phyloP scores from a whole-genome alignment of 2,113 vertebrate species.

The Gnathonemus echidnorhynchus region DNA sequence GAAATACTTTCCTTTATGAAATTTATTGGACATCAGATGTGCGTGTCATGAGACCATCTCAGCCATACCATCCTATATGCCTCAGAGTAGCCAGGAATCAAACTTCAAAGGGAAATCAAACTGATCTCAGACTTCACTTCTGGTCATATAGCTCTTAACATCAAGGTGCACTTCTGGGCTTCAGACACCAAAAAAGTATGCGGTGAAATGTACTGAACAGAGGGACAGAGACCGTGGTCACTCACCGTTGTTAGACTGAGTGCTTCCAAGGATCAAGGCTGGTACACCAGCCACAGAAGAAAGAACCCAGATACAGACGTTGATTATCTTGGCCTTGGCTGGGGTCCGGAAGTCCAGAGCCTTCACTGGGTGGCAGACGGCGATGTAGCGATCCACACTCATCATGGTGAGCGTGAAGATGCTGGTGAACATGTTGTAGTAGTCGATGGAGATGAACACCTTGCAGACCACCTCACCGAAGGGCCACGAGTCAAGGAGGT shows the following conservation, averaged over 20 bases:
- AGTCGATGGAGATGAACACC: slow-evolving; percentile 85
- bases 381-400: not conserved
- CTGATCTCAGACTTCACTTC: not conserved
- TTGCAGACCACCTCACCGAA: slow-evolving; percentile 92
- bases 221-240: not conserved
- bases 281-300: slow-evolving; percentile 92
- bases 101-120: not conserved
- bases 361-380: slow-evolving; percentile 34
- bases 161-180: not conserved
- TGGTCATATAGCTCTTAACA: not conserved
- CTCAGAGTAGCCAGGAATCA: not conserved
- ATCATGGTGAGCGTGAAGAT: not conserved
- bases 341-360: slow-evolving; percentile 92
- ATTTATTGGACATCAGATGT: not conserved
- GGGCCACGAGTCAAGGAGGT: slow-evolving; percentile 92
- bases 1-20: not conserved
- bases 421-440: not conserved
- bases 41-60: not conserved
- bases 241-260: slow-evolving; percentile 82
- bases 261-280: slow-evolving; percentile 88
- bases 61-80: not conserved
- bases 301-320: slow-evolving; percentile 84
- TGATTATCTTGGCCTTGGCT: slow-evolving; percentile 89
- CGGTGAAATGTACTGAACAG: not conserved
- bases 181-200: not conserved